Base-by-base conservation (phyloP, 1,140 invertebrate species). In the Dermatophagoides farinae region DNA sequence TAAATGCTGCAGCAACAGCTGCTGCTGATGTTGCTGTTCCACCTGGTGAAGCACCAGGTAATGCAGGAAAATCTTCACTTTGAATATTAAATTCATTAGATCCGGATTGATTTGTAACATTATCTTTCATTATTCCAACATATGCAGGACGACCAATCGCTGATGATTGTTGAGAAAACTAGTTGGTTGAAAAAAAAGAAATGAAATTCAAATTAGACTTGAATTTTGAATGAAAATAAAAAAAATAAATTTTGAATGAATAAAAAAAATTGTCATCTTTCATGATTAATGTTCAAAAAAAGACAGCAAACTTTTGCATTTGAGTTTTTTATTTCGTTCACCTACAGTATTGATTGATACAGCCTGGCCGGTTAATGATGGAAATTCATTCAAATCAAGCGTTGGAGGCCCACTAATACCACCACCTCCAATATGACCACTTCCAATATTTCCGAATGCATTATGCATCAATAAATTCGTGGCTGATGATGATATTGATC, bases 61-160 rank as follows among this genome's bases (percentile, higher is more conserved):
- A 77, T 69, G 95, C 93, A 64, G 93, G 93, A 76, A 98, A 98
- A 74, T 98, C 95, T 77, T 98, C 93, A 65, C 84, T 88, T 66
- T 89, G 92, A 81, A 97, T 96, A 65, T 86, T 88, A 75, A 97
- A 97, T 74, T 96, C 92, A 67, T 82, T 88, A 66, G 86, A 79
- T 73, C 91, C 86, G 38, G 60, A 61, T 59, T 65, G 67, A 31
- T 62, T 61, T 12, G 84, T 81, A 68, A 84, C 85, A 62, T 86
- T 86, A 72, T 90, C 86, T 74, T 93, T 93, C 64, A 95, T 89
- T 86, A 92, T 91, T 68, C 88, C 88, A 73, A 91, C 87, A 37
- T 65, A 65, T 25, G 55, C 18, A 18, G 57, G 61, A 37, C 64
- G 39, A 40, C 43, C 31, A 11, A 55, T 50, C 9, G 41, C 40